These are phyloP conservation scores for Australoheros facetus DNA, from an alignment of 2,797 vertebrate species.

Conservation along the genomic window DNA sequence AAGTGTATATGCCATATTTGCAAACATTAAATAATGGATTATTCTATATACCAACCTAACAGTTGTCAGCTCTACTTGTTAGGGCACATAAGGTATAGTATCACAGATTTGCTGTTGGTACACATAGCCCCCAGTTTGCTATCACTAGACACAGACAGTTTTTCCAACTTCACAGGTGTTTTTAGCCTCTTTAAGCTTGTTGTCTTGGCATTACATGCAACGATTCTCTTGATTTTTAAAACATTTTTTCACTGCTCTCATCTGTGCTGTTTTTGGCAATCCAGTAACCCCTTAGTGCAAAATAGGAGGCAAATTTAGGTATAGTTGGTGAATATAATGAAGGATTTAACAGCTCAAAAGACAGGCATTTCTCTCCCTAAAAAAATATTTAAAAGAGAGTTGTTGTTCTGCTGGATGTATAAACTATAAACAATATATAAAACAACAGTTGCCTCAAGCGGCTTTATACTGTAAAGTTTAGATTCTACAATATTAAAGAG, in stretches of 20 bases:
- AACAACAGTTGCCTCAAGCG: neutral
- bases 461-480: neutral
- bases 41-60: neutral
- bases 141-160: neutral
- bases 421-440: neutral
- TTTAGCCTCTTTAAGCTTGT: neutral
- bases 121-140: neutral
- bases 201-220: neutral
- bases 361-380: neutral
- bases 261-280: neutral
- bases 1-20: neutral
- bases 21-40: neutral
- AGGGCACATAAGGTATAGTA: neutral
- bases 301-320: no score
- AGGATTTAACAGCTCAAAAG: neutral
- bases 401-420: neutral
- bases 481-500: neutral
- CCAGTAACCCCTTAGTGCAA: neutral
- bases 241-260: neutral
- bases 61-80: neutral
- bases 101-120: neutral
- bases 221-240: neutral
- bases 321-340: no score
- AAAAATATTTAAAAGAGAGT: neutral
- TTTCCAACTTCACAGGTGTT: neutral